Percentiles rank a stretch among this genome's conserved stretches.
Conservation (phyloP, 2,797 vertebrate species). For the Bovichtus diacanthus region DNA sequence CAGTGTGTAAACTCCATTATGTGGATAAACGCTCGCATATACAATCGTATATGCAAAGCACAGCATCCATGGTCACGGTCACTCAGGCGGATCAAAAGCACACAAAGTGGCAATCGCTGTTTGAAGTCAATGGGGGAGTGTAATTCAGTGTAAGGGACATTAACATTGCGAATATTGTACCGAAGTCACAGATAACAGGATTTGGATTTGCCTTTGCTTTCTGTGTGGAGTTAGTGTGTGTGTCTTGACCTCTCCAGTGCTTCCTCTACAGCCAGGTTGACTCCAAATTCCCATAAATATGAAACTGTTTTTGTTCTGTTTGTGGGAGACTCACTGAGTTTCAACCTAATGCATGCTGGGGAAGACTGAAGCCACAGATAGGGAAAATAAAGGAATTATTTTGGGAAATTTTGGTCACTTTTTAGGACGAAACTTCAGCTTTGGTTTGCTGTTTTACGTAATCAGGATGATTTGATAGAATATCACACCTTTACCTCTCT, state of each 20-base stretch:
- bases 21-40: constrained; percentile 49
- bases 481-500: neutral
- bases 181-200: constrained; percentile 56
- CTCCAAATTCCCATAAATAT: constrained; percentile 52
- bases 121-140: constrained; percentile 52
- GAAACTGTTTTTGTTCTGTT: constrained; percentile 37
- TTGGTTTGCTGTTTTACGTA: neutral
- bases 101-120: constrained; percentile 36
- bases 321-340: constrained; percentile 5
- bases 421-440: neutral
- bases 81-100: constrained; percentile 61
- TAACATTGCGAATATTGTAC: constrained; percentile 56
- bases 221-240: constrained; percentile 39
- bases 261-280: constrained; percentile 34
- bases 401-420: neutral
- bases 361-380: neutral
- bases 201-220: constrained; percentile 38
- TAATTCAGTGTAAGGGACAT: constrained; percentile 49
- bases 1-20: constrained; percentile 55
- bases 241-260: constrained; percentile 15
- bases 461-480: neutral
- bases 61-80: constrained; percentile 51
- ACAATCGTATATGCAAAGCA: constrained; percentile 48
- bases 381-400: neutral
- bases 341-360: constrained; percentile 1